Percentiles rank a stretch among this genome's conserved stretches.
These are phyloP conservation scores for Drosophila chauvacae DNA, from an alignment of 1,140 invertebrate species.

Conservation along the genomic window DNA sequence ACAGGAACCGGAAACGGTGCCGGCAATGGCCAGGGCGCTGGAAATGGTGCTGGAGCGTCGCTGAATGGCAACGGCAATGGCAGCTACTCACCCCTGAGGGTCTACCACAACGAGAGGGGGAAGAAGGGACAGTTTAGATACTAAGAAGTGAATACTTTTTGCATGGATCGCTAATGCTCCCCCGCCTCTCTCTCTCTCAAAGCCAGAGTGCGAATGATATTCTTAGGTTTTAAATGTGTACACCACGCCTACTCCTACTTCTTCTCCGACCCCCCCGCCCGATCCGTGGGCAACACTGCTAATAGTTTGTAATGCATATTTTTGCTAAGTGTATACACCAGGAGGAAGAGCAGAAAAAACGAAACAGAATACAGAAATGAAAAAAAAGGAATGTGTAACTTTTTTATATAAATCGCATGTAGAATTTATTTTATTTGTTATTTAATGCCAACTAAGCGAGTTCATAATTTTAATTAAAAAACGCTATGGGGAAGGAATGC, in stretches of 20 bases:
- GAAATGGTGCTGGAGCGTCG: conserved; percentile 50
- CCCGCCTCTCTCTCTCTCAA: conserved; percentile 17
- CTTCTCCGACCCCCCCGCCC: conserved; percentile 23
- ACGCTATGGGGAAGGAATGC: conserved; percentile 13
- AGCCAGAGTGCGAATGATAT: conserved; percentile 43
- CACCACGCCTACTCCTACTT: conserved; percentile 46
- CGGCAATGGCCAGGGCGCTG: conserved; percentile 55
- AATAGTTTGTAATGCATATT: conserved; percentile 69
- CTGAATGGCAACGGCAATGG: conserved; percentile 84
- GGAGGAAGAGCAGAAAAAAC: conserved; percentile 32
- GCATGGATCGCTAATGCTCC: conserved; percentile 21
- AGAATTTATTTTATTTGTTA: conserved; percentile 78
- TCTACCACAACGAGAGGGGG: conserved; percentile 91
- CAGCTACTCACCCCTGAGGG: conserved; percentile 90
- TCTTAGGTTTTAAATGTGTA: conserved; percentile 67
- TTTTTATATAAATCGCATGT: conserved; percentile 58
- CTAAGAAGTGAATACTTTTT: conserved; percentile 83
- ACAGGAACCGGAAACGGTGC: conserved; percentile 39
- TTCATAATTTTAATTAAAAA: conserved; percentile 75
- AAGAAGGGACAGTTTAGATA: conserved; percentile 92
- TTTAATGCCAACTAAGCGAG: conserved; percentile 79
- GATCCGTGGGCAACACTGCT: conserved; percentile 48
- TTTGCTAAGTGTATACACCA: conserved; percentile 82
- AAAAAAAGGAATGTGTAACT: conserved; percentile 13
- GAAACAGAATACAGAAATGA: conserved; percentile 10